These are phyloP conservation scores for Erinaceus europaeus DNA, from an alignment of 2,113 vertebrate genomes.

Conservation along the genomic window DNA sequence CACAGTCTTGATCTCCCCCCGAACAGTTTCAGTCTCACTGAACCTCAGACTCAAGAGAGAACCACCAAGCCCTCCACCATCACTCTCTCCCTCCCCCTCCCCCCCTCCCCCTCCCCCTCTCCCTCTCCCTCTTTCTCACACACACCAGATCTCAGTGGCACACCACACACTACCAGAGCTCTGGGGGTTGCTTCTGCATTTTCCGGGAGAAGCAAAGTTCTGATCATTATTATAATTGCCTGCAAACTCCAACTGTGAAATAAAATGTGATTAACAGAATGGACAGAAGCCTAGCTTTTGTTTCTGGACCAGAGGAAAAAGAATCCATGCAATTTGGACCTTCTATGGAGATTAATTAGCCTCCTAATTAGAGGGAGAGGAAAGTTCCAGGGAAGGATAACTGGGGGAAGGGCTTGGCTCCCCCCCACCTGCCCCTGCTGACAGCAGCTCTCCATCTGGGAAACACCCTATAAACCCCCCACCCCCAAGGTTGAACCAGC, in stretches of 20 bases:
- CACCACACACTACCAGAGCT: neutral
- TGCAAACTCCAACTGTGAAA: constrained; percentile 59
- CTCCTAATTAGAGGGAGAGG: constrained; percentile 46
- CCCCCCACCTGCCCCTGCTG: neutral
- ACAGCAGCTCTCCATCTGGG: neutral
- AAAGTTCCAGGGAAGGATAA: neutral
- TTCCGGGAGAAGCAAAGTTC: constrained; percentile 34
- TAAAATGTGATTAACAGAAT: constrained; percentile 61
- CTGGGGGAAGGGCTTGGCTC: neutral
- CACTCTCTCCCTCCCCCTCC: neutral
- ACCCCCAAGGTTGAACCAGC: neutral
- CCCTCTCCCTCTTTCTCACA: neutral
- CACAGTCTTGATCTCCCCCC: neutral
- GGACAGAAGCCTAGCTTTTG: constrained; percentile 66
- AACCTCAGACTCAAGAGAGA: neutral
- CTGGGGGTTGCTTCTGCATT: neutral
- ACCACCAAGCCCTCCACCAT: neutral
- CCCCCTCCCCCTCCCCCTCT: neutral
- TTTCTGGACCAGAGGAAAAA: constrained; percentile 39
- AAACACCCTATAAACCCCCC: neutral
- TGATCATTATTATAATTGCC: constrained; percentile 64
- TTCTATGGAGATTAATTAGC: constrained; percentile 47
- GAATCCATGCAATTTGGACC: neutral
- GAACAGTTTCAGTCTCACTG: neutral
- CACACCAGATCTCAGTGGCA: neutral